Base-by-base conservation (phyloP, 2,797 vertebrate species). In the Eulemur coronatus region DNA sequence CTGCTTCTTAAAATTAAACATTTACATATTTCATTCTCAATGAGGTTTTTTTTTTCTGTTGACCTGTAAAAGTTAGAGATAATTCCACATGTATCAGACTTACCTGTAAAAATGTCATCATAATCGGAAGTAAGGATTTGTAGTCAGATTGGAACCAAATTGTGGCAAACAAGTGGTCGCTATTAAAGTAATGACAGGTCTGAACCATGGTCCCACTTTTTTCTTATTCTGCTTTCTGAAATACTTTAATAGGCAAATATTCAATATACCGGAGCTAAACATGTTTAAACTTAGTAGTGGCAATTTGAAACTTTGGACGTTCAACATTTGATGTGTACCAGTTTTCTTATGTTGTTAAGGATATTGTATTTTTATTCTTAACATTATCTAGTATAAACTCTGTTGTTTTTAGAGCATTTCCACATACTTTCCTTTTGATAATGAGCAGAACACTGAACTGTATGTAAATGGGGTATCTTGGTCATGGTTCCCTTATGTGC, bases 1-100 rank as follows among this genome's bases (percentile, higher is more conserved):
- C 41, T 92, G 43, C 69, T 91, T 87, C 70, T 92, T 84, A 84
- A 93, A 89, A 94, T 93, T 95, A 95, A 96, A 93, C 80, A 63
- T 92, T 85, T 84, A 61, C 33, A 75, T 95, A 81, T 84, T 90
- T 93, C 52, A 76, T 94, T 91, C 67, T 94, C n/a, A 18, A 1
- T 24, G 81, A 92, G 63, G 91, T 70, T 70, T 76, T 52, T 57
- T 92, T 92, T 92, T 80, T 72, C 91, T 89, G 48, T 93, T 63
- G 76, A 46, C 52, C 78, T 93, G 70, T 70, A 84, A 65, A 93
- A 93, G 46, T 90, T 76, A 96, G 33, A 92, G 78, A 70, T 24
- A 87, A 43, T 80, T 78, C 17, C 57, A 28, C 11, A 4, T 52
- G 38, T 33, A 91, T 94, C 70, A 91, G 88, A 72, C 8, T 91